phyloP scores from a whole-genome alignment of 1,140 invertebrate genomes.

The Ostrea denselamellosa region DNA sequence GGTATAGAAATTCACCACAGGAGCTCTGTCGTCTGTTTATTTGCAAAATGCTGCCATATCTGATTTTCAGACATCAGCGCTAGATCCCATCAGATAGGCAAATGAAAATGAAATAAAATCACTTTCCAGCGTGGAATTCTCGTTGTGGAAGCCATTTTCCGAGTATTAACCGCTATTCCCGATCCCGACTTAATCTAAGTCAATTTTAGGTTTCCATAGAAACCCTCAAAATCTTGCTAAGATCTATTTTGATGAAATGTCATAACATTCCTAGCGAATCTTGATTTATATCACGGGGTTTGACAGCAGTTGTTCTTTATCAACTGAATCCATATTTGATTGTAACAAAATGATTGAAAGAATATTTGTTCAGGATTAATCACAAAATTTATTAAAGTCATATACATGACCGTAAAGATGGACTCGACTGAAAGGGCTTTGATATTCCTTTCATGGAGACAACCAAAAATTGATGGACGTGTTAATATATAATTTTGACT shows the following conservation, averaged over 20 bases:
- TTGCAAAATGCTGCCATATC: constrained; percentile 46
- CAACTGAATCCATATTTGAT: not conserved
- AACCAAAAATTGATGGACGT: no score
- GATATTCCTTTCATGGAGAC: no score
- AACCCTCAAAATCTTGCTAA: constrained; percentile 37
- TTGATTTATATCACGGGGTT: not conserved
- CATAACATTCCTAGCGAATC: constrained; percentile 24
- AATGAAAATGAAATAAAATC: constrained; percentile 50
- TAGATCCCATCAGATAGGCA: constrained; percentile 44
- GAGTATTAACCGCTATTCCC: constrained; percentile 44
- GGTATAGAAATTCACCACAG: constrained; percentile 3
- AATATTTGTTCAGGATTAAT: constrained; percentile 6
- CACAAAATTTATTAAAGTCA: not conserved
- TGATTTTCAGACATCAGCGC: constrained; percentile 45
- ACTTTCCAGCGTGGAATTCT: constrained; percentile 33
- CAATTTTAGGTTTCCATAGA: constrained; percentile 43
- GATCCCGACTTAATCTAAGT: constrained; percentile 43
- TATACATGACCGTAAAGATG: not conserved
- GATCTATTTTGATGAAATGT: constrained; percentile 49
- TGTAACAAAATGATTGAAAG: constrained; percentile 6
- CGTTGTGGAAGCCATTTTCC: constrained; percentile 41
- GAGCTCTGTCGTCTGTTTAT: constrained; percentile 35
- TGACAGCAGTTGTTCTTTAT: constrained; percentile 32
- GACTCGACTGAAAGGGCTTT: no score
- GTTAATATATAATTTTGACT: no score